Conservation (phyloP, 2,797 vertebrate genomes). For the Darevskia nairensis region DNA sequence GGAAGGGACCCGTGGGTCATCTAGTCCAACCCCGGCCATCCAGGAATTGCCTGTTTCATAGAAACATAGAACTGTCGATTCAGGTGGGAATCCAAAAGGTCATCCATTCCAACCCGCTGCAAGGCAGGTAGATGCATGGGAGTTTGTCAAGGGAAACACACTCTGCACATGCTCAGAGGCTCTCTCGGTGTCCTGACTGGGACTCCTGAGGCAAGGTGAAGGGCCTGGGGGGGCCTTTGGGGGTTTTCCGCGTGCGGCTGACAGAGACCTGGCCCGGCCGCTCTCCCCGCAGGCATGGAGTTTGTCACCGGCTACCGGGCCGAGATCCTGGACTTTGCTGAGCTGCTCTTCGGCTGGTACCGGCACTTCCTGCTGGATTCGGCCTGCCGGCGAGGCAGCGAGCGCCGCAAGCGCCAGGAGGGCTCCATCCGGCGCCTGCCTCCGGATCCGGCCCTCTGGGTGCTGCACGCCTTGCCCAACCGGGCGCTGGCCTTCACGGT, state of each 20-base stretch:
- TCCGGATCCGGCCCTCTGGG: slow-evolving; percentile 69
- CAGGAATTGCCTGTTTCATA: too few relatives aligned
- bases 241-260: too few relatives aligned
- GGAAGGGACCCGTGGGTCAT: too few relatives aligned
- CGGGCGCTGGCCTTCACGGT: slow-evolving; percentile 14
- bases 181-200: too few relatives aligned
- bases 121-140: too few relatives aligned
- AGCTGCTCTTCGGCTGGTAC: slow-evolving; percentile 76
- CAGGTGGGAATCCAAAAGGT: too few relatives aligned
- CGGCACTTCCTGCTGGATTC: slow-evolving; percentile 20
- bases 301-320: slow-evolving; percentile 76
- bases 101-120: too few relatives aligned
- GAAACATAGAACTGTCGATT: too few relatives aligned
- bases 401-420: slow-evolving; percentile 57
- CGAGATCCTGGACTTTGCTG: slow-evolving; percentile 72
- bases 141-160: too few relatives aligned
- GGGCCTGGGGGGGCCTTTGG: too few relatives aligned
- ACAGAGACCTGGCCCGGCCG: background rate
- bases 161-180: background rate
- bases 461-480: slow-evolving; percentile 72
- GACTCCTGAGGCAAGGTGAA: too few relatives aligned
- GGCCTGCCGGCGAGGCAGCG: slow-evolving; percentile 27
- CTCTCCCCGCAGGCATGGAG: slow-evolving; percentile 65
- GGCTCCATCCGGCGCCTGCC: slow-evolving; percentile 63
- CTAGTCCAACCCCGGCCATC: too few relatives aligned